Evolutionary conservation across 37 sponge, comb jelly and placozoan species (phyloP).

Genomic region (Cladorhizidae sp.): DNA sequence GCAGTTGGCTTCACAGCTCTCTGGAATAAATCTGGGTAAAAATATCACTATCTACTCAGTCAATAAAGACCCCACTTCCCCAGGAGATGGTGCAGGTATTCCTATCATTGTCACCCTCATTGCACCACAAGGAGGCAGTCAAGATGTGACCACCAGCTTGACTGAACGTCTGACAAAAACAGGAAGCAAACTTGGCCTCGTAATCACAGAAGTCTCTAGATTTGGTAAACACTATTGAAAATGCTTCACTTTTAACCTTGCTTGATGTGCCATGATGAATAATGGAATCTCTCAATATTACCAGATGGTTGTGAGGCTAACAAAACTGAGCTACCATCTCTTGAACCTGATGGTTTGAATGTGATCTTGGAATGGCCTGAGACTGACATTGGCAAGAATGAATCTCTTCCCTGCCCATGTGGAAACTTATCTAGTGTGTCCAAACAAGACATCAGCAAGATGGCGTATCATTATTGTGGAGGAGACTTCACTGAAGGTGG

Average conservation of each 20-base stretch:
- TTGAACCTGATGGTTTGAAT: not conserved
- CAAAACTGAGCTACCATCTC: constrained; percentile 11
- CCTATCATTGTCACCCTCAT: not conserved
- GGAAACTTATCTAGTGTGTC: not conserved
- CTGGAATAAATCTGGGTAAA: not conserved
- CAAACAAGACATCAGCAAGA: no score
- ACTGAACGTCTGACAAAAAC: not conserved
- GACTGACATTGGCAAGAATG: constrained; percentile 23
- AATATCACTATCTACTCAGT: not conserved
- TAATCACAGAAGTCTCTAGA: not conserved
- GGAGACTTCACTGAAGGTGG: constrained; percentile 13
- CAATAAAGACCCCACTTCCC: not conserved
- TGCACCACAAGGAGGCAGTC: not conserved
- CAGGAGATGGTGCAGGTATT: not conserved
- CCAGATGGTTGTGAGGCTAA: constrained; percentile 34
- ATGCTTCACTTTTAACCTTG: not conserved
- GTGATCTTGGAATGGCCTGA: constrained; percentile 44
- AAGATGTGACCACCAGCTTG: not conserved
- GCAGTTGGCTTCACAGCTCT: not conserved
- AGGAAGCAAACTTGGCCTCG: not conserved
- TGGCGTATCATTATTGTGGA: not conserved
- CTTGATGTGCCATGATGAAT: not conserved
- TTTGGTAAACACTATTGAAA: not conserved
- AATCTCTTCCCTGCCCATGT: constrained; percentile 44
- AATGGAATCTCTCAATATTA: no score